Base-by-base conservation (phyloP, 2,113 vertebrate genomes). In the Chroicocephalus ridibundus region DNA sequence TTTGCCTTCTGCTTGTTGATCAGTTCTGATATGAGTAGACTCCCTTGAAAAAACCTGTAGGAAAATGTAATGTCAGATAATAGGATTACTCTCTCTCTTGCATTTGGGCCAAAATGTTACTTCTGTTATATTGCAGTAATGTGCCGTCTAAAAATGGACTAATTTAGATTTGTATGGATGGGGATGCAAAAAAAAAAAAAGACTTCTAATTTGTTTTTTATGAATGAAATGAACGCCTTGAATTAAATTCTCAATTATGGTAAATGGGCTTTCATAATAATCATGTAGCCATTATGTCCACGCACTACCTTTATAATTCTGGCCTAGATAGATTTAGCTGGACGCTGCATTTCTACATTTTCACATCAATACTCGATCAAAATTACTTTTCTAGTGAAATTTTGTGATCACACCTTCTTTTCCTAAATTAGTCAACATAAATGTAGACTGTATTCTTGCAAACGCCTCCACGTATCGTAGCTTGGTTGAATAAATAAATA, bases 221-320 rank as follows among this genome's bases (percentile, higher is more conserved):
- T 92, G 7, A 93, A 46, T 78, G 10, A 75, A 58, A 88, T 54
- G 7, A 97, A 82, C 93, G 44, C 9, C 62, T 89, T 84, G 52
- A 94, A 90, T 96, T 93, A 62, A 76, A 71, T n/a, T 72, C 92
- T 86, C 78, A 78, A 57, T 94, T 74, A 82, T 71, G 57, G 38
- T 72, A 90, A 86, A 93, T 72, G 66, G 36, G 32, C 75, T 94
- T 74, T 94, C 76, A 32, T 70, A 95, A 93, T 95, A 88, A 40
- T 68, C 19, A 22, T 40, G 32, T 64, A 86, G 36, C 47, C 32
- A 11, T 90, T 80, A 60, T 74, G 54, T 65, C n/a, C 25, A 51
- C 68, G 54, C 55, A 58, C 57, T 68, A 47, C 40, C 36, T 88
- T 47, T 61, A 10, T 66, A 88, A 55, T 44, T 79, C n/a, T 55